These are phyloP conservation scores for Pinctada fucata DNA, from an alignment of 2,888 invertebrate genomes.

Conservation along the genomic window DNA sequence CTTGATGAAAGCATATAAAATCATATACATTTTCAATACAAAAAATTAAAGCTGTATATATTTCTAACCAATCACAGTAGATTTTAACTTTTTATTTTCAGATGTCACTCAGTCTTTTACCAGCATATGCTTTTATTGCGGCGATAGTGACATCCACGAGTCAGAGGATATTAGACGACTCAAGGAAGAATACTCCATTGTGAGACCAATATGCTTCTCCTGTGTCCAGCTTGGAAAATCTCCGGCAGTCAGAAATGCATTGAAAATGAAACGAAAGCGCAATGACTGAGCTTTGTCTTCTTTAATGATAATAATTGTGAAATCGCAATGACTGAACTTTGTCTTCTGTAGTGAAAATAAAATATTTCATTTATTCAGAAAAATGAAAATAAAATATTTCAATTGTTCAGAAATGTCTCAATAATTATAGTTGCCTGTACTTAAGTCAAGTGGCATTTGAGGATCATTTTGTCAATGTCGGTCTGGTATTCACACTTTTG, in stretches of 20 bases:
- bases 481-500: background rate
- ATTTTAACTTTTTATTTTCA: conserved; percentile 15
- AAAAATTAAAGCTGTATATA: background rate
- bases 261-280: conserved; percentile 18
- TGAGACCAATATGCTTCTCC: conserved; percentile 18
- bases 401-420: background rate
- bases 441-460: background rate
- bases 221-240: conserved; percentile 18
- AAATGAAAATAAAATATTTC: background rate
- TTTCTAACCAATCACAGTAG: background rate
- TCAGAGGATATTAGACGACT: conserved; percentile 5
- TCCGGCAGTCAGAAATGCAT: conserved; percentile 25
- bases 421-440: background rate
- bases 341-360: background rate
- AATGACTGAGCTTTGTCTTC: background rate
- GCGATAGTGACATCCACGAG: conserved; percentile 9
- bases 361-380: no score
- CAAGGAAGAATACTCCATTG: conserved; percentile 17
- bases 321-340: background rate
- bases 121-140: conserved; percentile 28
- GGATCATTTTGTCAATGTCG: background rate
- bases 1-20: no score
- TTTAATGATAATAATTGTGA: background rate
- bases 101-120: conserved; percentile 17
- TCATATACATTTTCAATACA: no score